phyloP scores from a whole-genome alignment of 2,888 invertebrate species.

The Phlogophora meticulosa region DNA sequence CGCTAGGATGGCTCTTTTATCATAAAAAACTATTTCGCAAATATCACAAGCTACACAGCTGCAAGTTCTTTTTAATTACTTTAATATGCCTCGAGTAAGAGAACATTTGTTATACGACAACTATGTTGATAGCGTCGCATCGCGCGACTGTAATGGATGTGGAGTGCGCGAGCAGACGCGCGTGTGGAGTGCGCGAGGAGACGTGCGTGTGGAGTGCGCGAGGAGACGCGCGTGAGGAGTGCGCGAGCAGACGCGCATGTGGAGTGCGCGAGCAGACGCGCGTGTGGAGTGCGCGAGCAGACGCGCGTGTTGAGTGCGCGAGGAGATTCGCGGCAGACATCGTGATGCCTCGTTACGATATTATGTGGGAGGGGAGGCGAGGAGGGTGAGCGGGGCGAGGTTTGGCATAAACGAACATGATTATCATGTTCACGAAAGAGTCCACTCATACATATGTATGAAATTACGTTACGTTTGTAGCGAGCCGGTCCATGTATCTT shows the following conservation, averaged over 20 bases:
- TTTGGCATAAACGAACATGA: constrained; percentile 55
- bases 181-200: background rate
- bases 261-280: too few relatives aligned
- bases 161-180: too few relatives aligned
- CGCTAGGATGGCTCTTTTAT: background rate
- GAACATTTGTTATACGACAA: constrained; percentile 15
- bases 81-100: background rate
- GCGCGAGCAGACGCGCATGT: constrained; percentile 8
- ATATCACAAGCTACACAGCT: too few relatives aligned
- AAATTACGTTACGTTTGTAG: constrained; percentile 59
- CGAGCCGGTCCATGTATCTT: constrained; percentile 42
- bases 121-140: background rate
- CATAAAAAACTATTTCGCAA: background rate
- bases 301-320: constrained; percentile 5
- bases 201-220: too few relatives aligned
- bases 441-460: constrained; percentile 71
- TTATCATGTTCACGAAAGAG: constrained; percentile 62
- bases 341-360: constrained; percentile 42
- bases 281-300: background rate
- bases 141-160: too few relatives aligned
- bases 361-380: constrained; percentile 13
- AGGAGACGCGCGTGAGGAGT: background rate
- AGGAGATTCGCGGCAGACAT: constrained; percentile 1
- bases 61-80: constrained; percentile 13
- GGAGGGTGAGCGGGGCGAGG: background rate